Evolutionary conservation across 2,888 invertebrate species (phyloP).

Genomic region (Ormyrus pomaceus): DNA sequence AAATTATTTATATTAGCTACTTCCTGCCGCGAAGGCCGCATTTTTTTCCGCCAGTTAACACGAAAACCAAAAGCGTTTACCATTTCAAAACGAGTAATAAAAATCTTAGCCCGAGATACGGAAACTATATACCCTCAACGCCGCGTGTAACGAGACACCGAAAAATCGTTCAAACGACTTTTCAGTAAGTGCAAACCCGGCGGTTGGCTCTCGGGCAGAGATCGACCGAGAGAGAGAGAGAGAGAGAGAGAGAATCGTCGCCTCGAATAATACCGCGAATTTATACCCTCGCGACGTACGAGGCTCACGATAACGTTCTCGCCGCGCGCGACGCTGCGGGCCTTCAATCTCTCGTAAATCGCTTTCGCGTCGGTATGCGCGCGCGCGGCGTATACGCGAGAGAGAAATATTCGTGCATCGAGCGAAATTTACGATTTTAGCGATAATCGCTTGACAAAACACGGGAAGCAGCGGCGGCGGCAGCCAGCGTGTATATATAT

Average conservation of each 20-base stretch:
- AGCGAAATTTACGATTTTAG: conserved; percentile 49
- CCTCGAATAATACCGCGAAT: conserved; percentile 52
- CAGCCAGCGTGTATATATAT: not conserved
- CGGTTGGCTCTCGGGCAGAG: not conserved
- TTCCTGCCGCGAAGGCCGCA: not conserved
- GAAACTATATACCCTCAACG: conserved; percentile 23
- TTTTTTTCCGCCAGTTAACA: not conserved
- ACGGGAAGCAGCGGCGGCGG: conserved; percentile 25
- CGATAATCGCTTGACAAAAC: conserved; percentile 55
- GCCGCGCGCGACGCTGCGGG: not conserved
- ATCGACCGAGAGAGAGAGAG: not conserved
- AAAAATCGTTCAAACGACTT: conserved; percentile 36
- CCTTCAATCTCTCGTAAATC: conserved; percentile 56
- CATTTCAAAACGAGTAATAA: conserved; percentile 28
- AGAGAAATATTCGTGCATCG: conserved; percentile 48
- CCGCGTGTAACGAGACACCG: conserved; percentile 40
- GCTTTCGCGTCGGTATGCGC: not conserved
- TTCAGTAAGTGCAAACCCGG: conserved; percentile 14
- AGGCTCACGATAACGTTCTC: conserved; percentile 39
- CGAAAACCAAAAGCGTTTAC: conserved; percentile 31
- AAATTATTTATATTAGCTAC: too few species aligned
- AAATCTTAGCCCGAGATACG: conserved; percentile 16
- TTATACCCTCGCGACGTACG: conserved; percentile 28
- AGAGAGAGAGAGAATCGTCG: not conserved
- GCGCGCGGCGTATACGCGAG: not conserved